phyloP scores from a whole-genome alignment of 2,113 vertebrate genomes.

The Aleadryas rufinucha region DNA sequence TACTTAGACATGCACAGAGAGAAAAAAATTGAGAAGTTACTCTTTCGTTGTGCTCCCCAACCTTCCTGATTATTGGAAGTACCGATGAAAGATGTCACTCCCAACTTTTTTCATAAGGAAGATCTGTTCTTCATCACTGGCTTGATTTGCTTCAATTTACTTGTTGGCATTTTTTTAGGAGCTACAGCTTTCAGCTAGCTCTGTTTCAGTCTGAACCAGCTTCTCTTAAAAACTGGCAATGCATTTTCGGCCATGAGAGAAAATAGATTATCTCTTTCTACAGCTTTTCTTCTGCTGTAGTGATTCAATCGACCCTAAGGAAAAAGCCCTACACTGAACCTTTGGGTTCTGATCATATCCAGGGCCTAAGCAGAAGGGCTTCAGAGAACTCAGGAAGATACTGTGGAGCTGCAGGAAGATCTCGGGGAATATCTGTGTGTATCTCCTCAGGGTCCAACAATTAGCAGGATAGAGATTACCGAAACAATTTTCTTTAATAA shows the following conservation, averaged over 20 bases:
- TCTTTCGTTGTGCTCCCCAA: not conserved
- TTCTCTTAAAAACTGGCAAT: not conserved
- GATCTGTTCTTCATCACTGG: not conserved
- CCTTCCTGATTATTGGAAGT: not conserved
- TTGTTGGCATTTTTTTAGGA: not conserved
- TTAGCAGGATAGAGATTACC: not conserved
- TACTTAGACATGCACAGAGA: fast-evolving
- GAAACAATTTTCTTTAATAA: not conserved
- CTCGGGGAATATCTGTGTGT: not conserved
- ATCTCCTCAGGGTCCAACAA: not conserved
- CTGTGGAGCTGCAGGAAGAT: not conserved
- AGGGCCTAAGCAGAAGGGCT: not conserved
- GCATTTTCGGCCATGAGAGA: not conserved
- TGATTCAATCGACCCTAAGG: not conserved
- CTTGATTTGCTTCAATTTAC: not conserved
- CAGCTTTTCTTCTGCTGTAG: not conserved
- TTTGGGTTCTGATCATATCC: not conserved
- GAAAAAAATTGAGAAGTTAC: not conserved
- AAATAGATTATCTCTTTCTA: not conserved
- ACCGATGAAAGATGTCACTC: not conserved
- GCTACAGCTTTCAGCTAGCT: not conserved
- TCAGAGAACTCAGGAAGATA: not conserved
- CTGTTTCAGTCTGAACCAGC: not conserved
- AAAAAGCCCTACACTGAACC: not conserved
- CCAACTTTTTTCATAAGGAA: not conserved